Evolutionary conservation across 2,113 vertebrate species (phyloP).

Genomic region (Perca flavescens): DNA sequence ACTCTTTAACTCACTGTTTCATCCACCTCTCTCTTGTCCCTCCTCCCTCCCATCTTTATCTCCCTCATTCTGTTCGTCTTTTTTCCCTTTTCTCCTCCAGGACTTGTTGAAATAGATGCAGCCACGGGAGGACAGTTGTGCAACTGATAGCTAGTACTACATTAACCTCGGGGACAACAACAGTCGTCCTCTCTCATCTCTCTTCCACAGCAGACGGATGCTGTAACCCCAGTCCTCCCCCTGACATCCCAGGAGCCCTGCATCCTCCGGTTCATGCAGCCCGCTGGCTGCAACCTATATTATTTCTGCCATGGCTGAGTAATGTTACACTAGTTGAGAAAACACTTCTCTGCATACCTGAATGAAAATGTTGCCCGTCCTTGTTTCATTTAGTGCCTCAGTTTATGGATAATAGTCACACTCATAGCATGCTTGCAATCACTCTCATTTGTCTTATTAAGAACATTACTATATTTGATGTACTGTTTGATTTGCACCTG

Average conservation of each 20-base stretch:
- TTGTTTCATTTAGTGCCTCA: conserved; percentile 21
- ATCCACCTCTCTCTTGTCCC: neutral
- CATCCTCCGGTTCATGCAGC: conserved; percentile 32
- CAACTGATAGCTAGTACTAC: conserved; percentile 46
- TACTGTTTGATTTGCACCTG: neutral
- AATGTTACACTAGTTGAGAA: conserved; percentile 29
- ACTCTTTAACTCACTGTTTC: neutral
- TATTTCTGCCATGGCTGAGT: conserved; percentile 59
- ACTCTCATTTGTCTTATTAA: conserved; percentile 8
- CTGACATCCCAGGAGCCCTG: conserved; percentile 48
- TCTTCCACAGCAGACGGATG: conserved; percentile 50
- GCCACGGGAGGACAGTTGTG: conserved; percentile 54
- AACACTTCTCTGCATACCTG: conserved; percentile 30
- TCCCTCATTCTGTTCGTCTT: neutral
- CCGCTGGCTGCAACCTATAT: conserved; percentile 33
- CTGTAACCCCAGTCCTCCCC: conserved; percentile 31
- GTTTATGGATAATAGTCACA: conserved; percentile 8
- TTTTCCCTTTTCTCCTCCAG: conserved; percentile 41
- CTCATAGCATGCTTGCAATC: neutral
- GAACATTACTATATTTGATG: conserved; percentile 2
- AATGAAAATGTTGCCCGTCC: conserved; percentile 31
- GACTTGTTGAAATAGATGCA: conserved; percentile 64
- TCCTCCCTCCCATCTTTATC: neutral
- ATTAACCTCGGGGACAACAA: conserved; percentile 70
- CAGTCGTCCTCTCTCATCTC: conserved; percentile 56